Base-by-base conservation (phyloP, 2,113 vertebrate species). In the Vidua macroura region DNA sequence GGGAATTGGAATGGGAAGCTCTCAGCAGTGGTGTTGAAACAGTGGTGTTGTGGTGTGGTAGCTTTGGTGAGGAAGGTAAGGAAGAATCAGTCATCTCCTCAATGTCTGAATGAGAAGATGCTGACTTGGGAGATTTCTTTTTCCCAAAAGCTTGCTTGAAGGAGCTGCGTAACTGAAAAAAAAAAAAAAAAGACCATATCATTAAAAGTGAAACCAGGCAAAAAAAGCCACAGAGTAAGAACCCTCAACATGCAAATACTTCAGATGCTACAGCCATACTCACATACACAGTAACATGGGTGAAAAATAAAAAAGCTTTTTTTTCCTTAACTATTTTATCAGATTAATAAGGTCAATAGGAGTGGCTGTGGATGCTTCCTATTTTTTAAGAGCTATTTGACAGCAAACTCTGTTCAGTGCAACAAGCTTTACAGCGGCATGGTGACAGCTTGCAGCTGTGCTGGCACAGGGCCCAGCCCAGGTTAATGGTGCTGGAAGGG, bases 121-220 rank as follows among this genome's bases (percentile, higher is more conserved):
- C 99, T 0, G 99, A 99, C 97, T 99, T 99, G 17, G 99, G 99
- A 44, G 99, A 99, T 75, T 99, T 99, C 98, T 99, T 99, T 97
- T 99, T 99, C 83, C 98, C 99, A 81, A 99, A 99, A 14, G 99
- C 99, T 98, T 99, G 99, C 96, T 99, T 99, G 98, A 99, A 99
- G 97, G 99, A 99, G 96, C 99, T 99, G 85, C 99, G 98, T 72
- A 99, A 96, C 99, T 99, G 98, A 98, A 62, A 83, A 31, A 56
- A 64, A 82, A 48, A 83, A 60, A 41, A 16, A 87, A 15, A 93
- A 94, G 73, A 95, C 25, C 24, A 46, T 87, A 62, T 77, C 52
- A 35, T 24, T 30, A 55, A 43, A 35, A 44, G 49, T 5, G 14
- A 83, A 74, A 76, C 44, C 43, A 62, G 35, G 13, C 72, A 46